A percentile compares a stretch with the other conserved stretches of the same genome.
Evolutionary conservation across 2,113 vertebrate genomes (phyloP).

Genomic region (Pseudopodoces humilis): DNA sequence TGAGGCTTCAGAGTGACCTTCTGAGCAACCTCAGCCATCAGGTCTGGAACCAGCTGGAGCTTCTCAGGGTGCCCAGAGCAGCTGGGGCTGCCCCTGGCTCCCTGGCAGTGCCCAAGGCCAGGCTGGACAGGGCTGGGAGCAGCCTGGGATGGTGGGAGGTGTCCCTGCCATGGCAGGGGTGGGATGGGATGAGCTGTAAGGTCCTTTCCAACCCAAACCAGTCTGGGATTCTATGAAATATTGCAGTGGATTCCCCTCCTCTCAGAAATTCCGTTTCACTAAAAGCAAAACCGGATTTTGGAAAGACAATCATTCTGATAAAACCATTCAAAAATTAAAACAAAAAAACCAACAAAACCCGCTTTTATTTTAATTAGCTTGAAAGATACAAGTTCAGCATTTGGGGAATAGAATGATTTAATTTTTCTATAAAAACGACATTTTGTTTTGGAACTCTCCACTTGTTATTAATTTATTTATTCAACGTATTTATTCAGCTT

Average conservation of each 20-base stretch:
- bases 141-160: neutral
- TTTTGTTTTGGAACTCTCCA: neutral
- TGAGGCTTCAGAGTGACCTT: neutral
- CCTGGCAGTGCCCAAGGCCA: neutral
- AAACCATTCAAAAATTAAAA: neutral
- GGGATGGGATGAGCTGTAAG: rapidly evolving
- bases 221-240: neutral
- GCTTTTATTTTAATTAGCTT: neutral
- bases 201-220: neutral
- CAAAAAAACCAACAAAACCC: neutral
- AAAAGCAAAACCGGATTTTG: neutral
- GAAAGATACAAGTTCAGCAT: neutral
- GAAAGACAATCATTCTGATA: neutral
- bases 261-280: neutral
- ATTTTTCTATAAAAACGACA: neutral
- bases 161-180: neutral
- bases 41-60: neutral
- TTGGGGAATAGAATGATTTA: neutral
- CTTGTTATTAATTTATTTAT: neutral
- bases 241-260: neutral
- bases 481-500: neutral
- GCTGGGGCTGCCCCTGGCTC: neutral
- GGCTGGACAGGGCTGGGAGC: neutral
- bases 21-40: neutral
- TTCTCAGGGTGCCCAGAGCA: neutral